These are phyloP conservation scores for Rousettus madagascariensis DNA, from an alignment of 2,797 vertebrate species.

Conservation along the genomic window DNA sequence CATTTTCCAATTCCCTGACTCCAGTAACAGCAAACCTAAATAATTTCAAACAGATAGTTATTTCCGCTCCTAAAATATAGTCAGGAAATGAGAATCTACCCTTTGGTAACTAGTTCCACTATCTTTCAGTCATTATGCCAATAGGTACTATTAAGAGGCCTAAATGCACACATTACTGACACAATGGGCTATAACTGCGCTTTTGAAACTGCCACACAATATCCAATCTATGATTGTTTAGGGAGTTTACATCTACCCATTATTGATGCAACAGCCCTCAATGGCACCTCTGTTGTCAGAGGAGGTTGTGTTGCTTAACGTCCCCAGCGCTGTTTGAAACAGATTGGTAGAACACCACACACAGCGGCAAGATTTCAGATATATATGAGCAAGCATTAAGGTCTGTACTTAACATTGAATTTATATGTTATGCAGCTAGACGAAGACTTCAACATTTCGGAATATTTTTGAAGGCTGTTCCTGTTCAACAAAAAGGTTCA, in stretches of 20 bases:
- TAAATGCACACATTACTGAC: slow-evolving; percentile 74
- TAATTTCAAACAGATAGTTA: slow-evolving; percentile 63
- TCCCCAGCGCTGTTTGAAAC: slow-evolving; percentile 40
- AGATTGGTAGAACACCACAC: slow-evolving; percentile 41
- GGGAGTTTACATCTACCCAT: slow-evolving; percentile 70
- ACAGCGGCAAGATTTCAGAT: slow-evolving; percentile 34
- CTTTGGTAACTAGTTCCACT: slow-evolving; percentile 69
- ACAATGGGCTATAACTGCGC: slow-evolving; percentile 71
- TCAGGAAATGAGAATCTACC: slow-evolving; percentile 74
- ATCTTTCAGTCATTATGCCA: slow-evolving; percentile 58
- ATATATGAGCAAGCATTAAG: not conserved
- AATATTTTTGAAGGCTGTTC: slow-evolving; percentile 27
- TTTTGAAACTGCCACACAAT: slow-evolving; percentile 73
- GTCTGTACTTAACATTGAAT: not conserved
- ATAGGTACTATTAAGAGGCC: slow-evolving; percentile 58
- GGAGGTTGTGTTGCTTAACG: slow-evolving; percentile 65
- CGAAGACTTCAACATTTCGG: not conserved
- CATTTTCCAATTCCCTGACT: slow-evolving; percentile 34
- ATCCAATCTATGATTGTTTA: slow-evolving; percentile 72
- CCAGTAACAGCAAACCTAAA: slow-evolving; percentile 59
- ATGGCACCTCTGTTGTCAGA: slow-evolving; percentile 73
- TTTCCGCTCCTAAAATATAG: slow-evolving; percentile 58
- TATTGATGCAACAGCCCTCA: slow-evolving; percentile 69
- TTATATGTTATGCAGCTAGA: not conserved
- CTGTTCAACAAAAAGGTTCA: not conserved